Evolutionary conservation across 2,888 invertebrate species (phyloP).

Genomic region (Thysanoteuthis rhombus): DNA sequence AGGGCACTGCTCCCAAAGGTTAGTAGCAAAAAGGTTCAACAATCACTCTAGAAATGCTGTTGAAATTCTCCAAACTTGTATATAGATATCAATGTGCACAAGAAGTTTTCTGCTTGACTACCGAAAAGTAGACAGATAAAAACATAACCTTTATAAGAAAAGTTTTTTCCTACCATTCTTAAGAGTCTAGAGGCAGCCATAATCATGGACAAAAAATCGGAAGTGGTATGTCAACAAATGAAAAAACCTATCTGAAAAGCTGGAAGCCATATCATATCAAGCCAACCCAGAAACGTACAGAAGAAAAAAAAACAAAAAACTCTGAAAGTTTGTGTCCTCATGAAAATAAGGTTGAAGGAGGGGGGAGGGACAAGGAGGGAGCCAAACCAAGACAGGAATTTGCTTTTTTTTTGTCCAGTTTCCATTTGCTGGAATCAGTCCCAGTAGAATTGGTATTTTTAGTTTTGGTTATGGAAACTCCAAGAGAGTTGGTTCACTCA

Average conservation of each 20-base stretch:
- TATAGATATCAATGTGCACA: too few relatives aligned
- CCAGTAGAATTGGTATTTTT: constrained; percentile 12
- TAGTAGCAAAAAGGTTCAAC: too few relatives aligned
- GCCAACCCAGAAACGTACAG: background rate
- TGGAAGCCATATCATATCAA: background rate
- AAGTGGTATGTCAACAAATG: background rate
- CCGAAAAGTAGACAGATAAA: too few relatives aligned
- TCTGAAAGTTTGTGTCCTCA: background rate
- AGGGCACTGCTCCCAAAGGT: too few relatives aligned
- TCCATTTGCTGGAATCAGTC: background rate
- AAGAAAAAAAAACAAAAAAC: too few relatives aligned
- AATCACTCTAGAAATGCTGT: too few relatives aligned
- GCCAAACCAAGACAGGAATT: background rate
- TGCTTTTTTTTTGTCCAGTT: background rate
- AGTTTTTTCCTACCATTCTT: background rate
- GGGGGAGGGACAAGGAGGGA: background rate
- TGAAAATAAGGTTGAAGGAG: background rate
- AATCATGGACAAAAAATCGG: background rate
- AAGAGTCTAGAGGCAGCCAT: background rate
- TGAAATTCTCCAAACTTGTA: too few relatives aligned
- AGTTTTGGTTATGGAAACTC: background rate
- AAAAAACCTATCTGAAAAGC: background rate
- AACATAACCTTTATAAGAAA: too few relatives aligned
- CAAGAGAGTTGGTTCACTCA: background rate
- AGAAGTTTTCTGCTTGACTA: too few relatives aligned